These are phyloP conservation scores for Poeciliopsis paucimaculata DNA, from an alignment of 2,797 vertebrate genomes.

Conservation along the genomic window DNA sequence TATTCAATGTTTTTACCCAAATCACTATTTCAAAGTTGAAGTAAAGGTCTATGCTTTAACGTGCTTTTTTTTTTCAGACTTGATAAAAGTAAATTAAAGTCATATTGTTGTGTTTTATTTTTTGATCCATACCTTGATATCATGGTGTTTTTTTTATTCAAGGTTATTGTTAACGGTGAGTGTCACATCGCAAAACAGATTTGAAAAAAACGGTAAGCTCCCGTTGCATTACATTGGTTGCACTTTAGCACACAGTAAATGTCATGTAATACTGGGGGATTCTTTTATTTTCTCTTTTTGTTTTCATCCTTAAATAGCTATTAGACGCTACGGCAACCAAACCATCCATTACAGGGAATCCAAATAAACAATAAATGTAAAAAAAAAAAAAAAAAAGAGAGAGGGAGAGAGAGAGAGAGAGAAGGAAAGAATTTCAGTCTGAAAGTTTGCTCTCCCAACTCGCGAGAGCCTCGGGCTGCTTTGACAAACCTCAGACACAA, in stretches of 20 bases:
- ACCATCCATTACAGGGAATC: neutral
- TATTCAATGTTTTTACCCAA: too few relatives aligned
- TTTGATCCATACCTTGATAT: neutral
- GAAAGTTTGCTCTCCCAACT: constrained; percentile 37
- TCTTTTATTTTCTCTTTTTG: neutral
- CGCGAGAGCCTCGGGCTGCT: constrained; percentile 37
- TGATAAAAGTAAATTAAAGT: neutral
- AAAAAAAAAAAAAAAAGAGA: neutral
- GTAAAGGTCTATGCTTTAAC: too few relatives aligned
- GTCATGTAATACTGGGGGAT: neutral
- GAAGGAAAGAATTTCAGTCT: constrained; percentile 34
- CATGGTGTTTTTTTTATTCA: neutral
- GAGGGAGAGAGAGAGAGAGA: neutral
- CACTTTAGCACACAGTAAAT: neutral
- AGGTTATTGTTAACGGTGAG: neutral
- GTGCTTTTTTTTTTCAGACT: neutral
- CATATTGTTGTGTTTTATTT: neutral
- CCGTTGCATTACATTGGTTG: neutral
- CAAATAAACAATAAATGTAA: neutral
- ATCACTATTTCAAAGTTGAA: too few relatives aligned
- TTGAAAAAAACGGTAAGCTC: neutral
- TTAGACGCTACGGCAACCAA: neutral
- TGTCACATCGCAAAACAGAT: neutral
- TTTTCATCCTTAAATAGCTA: neutral
- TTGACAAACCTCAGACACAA: constrained; percentile 39